A percentile compares a stretch with the other conserved stretches of the same genome.
These are phyloP conservation scores for Sinocyclocheilus rhinocerous DNA, from an alignment of 2,113 vertebrate species.

Conservation along the genomic window DNA sequence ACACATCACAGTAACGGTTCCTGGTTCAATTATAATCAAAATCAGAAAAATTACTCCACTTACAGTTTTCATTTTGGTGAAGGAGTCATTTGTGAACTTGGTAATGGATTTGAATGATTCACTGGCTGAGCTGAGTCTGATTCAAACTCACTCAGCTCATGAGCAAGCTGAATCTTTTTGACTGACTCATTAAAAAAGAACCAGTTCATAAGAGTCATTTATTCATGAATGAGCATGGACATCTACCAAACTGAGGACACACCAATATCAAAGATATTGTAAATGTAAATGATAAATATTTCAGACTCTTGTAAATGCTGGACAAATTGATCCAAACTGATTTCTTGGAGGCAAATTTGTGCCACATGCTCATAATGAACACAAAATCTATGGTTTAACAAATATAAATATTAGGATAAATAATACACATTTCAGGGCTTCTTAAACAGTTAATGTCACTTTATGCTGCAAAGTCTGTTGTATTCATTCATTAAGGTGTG, in stretches of 20 bases:
- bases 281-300: background rate
- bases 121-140: background rate
- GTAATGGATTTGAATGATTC: background rate
- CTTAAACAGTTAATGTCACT: background rate
- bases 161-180: background rate
- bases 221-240: background rate
- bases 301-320: background rate
- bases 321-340: background rate
- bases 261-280: background rate
- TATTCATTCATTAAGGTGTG: conserved; percentile 19
- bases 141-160: background rate
- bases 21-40: background rate
- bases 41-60: background rate
- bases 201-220: background rate
- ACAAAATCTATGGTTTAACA: too few relatives aligned
- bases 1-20: background rate
- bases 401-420: background rate
- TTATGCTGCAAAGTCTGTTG: conserved; percentile 8
- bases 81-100: background rate
- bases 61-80: background rate
- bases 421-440: background rate
- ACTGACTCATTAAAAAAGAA: background rate
- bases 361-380: background rate
- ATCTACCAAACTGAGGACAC: background rate
- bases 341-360: background rate